Evolutionary conservation across 2,797 vertebrate species (phyloP), one percentile per base, ranked within the genome.

Genomic region (Triplophysa yarkandensis): DNA sequence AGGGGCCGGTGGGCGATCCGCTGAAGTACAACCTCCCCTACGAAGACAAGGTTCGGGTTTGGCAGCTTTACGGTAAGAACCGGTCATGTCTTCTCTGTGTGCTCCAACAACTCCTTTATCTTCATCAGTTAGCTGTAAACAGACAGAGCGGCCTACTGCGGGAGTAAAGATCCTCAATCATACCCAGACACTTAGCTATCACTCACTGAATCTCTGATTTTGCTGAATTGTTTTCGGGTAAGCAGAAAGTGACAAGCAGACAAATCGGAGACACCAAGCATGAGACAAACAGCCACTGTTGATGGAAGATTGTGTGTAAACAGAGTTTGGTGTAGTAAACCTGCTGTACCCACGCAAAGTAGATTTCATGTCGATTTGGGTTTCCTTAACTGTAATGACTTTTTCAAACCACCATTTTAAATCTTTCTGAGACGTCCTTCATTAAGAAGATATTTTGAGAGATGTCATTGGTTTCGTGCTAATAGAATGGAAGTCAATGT

Each of bases 1-100:
- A 95, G 85, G 98, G 97, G 7, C 96, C 98, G 0, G 97, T 98
- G 13, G 97, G 97, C 0, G 98, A 99, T 83, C 98, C 98, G 0
- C 90, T 98, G 76, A 98, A 95, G 77, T 99, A 98, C 0, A 89
- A 95, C 77, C 91, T 99, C 0, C 95, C 97, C 16, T 98, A 96
- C 0, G 94, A 98, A 71, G 98, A 99, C 89, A 94, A 95, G 81
- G 95, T 99, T 81, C 92, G 95, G 4, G 90, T 96, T 79, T 99
- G 98, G 98, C 97, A 99, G 69, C 92, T 98, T 36, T 99, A 98
- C 0, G 96, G 97, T 98, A 89, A 76, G 86, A 79, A 16, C 16
- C 8, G 17, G 28, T 14, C 30, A 30, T 16, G 0, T 44, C 7
- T 71, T 6, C 17, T 50, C 36, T 54, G 0, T 44, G 19, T 54